Percentiles rank a stretch among this genome's conserved stretches.
These are phyloP conservation scores for Protonibea diacanthus DNA, from an alignment of 2,797 vertebrate genomes.

Conservation along the genomic window DNA sequence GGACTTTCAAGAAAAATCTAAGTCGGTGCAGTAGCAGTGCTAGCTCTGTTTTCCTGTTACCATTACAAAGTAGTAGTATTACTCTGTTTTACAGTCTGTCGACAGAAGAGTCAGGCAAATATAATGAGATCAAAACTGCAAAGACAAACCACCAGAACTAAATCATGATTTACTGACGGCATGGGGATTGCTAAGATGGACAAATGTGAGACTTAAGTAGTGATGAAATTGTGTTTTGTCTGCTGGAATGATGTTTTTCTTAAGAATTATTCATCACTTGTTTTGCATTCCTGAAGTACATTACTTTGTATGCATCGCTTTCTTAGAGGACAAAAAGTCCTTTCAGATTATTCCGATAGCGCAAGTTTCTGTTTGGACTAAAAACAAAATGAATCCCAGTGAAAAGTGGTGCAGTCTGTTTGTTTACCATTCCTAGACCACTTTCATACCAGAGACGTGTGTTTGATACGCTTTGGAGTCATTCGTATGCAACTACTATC, in stretches of 20 bases:
- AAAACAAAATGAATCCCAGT: neutral
- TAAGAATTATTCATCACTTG: neutral
- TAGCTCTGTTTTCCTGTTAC: slow-evolving; percentile 22
- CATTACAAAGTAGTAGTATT: slow-evolving; percentile 15
- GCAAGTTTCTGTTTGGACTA: neutral
- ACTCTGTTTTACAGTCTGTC: slow-evolving; percentile 21
- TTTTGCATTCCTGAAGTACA: neutral
- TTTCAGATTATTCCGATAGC: neutral
- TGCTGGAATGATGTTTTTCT: neutral
- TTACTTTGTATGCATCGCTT: neutral
- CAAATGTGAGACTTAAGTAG: slow-evolving; percentile 7
- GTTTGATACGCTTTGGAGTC: neutral
- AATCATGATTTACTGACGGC: slow-evolving; percentile 19
- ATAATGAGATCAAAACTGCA: slow-evolving; percentile 12
- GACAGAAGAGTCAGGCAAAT: slow-evolving; percentile 17
- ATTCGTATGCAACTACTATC: neutral
- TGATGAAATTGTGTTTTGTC: neutral
- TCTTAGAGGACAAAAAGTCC: neutral
- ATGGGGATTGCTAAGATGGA: slow-evolving; percentile 3
- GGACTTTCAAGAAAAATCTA: slow-evolving; percentile 24
- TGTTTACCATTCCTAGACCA: neutral
- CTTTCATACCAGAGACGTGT: neutral
- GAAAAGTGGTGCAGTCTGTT: neutral
- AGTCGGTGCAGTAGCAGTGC: slow-evolving; percentile 11
- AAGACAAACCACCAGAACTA: slow-evolving; percentile 32